These are phyloP conservation scores for Peromyscus aztecus DNA, from an alignment of 2,797 vertebrate genomes.

Conservation along the genomic window DNA sequence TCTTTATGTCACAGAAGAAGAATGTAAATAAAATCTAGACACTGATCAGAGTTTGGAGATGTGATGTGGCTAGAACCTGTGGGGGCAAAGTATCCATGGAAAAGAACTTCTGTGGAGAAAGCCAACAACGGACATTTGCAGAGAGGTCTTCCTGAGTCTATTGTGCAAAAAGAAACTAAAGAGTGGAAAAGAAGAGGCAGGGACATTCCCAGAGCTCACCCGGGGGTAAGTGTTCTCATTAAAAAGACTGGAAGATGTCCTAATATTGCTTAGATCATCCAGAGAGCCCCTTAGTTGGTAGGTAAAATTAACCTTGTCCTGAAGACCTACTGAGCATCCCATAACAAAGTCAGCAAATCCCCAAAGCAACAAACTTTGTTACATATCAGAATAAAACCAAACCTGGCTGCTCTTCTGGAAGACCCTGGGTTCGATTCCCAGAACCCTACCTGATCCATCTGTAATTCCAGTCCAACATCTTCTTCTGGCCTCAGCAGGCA, in stretches of 20 bases:
- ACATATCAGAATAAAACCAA: not conserved
- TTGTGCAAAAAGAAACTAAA: constrained; percentile 20
- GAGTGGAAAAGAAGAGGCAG: not conserved
- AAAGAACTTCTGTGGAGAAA: not conserved
- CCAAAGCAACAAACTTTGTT: not conserved
- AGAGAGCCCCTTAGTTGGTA: not conserved
- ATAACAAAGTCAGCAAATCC: not conserved
- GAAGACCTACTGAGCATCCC: not conserved
- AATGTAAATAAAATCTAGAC: not conserved
- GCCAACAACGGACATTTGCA: not conserved
- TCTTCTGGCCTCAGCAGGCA: not conserved
- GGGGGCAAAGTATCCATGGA: not conserved
- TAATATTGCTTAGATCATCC: not conserved
- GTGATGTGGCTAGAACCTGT: not conserved
- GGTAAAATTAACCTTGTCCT: not conserved
- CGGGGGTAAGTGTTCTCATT: not conserved
- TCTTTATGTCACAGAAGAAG: not conserved
- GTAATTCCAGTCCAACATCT: not conserved
- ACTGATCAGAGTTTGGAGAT: not conserved
- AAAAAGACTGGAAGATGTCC: not conserved
- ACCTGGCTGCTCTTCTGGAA: not conserved
- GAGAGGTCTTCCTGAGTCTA: not conserved
- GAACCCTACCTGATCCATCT: not conserved
- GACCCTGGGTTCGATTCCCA: not conserved
- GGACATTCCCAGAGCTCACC: constrained; percentile 2